Evolutionary conservation across 2,113 vertebrate species (phyloP), one percentile per base, ranked within the genome.

Genomic region (Cavia porcellus): DNA sequence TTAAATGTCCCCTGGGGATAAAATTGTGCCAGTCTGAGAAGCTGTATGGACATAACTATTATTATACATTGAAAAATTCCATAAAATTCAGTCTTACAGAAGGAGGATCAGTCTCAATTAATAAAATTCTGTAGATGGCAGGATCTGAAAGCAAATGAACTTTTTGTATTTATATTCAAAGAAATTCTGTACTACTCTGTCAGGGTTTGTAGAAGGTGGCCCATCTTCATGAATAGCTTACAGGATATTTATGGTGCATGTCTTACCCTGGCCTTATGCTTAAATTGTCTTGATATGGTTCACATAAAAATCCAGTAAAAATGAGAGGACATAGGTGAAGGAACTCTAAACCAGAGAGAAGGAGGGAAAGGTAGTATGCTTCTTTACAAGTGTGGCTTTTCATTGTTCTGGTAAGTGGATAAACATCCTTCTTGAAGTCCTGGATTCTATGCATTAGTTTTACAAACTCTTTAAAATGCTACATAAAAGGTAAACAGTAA

Each of bases 291-390:
- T 62, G 25, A 93, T 79, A 55, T 74, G 5, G 35, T 42, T 95
- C 87, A 75, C 42, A 61, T 47, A 79, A 32, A 82, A 81, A 81
- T 77, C 85, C 80, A 90, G 92, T 74, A 81, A 88, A 95, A 95
- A 90, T 14, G 62, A 84, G 25, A 96, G 45, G 64, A 84, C 35
- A 25, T 22, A 13, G 47, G 35, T 83, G 59, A 89, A 24, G 59
- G 47, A 30, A 17, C n/a, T 96, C 81, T 94, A 75, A 97, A 62
- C 45, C 47, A 94, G 72, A 94, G 47, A 82, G 80, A 2, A 38
- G 38, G 61, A 47, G n/a, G 45, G 24, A 80, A 74, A 84, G 72
- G 24, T 55, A 90, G 66, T 35, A 50, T 12, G 10, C 9, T 61
- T 42, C 42, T 96, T 90, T 79, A 52, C 42, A 80, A 62, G 81